phyloP scores from a whole-genome alignment of 2,113 vertebrate species.

The Boulengeromyrus knoepffleri region DNA sequence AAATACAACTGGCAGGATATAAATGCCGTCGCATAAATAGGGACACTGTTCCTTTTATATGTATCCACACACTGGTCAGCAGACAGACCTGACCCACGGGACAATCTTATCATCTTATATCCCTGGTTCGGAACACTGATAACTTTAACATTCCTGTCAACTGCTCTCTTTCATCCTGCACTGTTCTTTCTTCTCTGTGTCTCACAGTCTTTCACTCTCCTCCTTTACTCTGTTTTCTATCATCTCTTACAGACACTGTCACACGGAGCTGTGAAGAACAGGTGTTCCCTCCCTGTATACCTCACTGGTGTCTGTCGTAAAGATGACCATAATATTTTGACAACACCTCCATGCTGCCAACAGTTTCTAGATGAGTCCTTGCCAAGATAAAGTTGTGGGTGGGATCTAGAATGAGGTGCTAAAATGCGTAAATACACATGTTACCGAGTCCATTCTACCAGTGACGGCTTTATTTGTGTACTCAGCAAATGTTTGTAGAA shows the following conservation, averaged over 20 bases:
- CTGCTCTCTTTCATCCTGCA: neutral
- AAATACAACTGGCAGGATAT: neutral
- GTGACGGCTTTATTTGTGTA: neutral
- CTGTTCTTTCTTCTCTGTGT: neutral
- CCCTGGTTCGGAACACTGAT: neutral
- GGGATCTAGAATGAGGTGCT: neutral
- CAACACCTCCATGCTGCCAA: neutral
- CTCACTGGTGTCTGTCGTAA: neutral
- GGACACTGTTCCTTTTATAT: neutral
- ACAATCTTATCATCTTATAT: neutral
- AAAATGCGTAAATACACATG: neutral
- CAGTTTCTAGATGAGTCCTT: neutral
- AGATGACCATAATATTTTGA: neutral
- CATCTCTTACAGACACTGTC: neutral
- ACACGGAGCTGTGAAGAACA: neutral
- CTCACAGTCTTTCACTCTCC: neutral
- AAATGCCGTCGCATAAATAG: neutral
- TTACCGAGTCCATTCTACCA: neutral
- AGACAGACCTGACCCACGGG: neutral
- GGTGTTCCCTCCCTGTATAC: neutral
- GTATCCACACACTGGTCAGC: neutral
- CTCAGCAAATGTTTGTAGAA: neutral
- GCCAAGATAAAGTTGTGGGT: neutral
- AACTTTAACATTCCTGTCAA: neutral
- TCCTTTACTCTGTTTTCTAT: neutral